Conservation (phyloP, 2,113 vertebrate species). For the Tinamus guttatus region DNA sequence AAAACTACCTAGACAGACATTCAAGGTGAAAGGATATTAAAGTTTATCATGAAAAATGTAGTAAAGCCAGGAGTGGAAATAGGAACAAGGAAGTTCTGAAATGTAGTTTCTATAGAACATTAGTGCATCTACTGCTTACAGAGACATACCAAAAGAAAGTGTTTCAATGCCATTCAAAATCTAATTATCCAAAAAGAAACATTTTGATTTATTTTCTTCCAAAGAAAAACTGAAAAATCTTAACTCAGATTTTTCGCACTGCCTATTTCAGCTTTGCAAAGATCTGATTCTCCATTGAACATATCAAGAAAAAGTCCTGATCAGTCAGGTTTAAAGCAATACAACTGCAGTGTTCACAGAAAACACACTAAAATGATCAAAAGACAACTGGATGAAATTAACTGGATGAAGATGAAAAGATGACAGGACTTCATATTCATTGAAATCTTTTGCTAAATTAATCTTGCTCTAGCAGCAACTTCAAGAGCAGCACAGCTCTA, state of each 20-base stretch:
- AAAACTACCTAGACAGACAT: background rate
- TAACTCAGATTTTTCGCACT: background rate
- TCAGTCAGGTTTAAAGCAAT: background rate
- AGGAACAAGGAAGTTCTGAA: background rate
- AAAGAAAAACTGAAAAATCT: background rate
- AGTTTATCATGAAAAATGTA: background rate
- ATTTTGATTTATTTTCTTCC: background rate
- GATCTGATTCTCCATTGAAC: background rate
- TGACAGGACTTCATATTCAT: background rate
- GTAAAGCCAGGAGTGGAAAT: background rate
- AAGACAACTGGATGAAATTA: background rate
- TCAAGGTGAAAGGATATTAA: background rate
- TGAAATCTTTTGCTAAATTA: background rate
- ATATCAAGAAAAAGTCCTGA: background rate
- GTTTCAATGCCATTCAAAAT: background rate
- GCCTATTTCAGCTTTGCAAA: background rate
- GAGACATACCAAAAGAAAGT: background rate
- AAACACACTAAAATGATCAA: background rate
- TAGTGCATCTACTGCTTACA: background rate
- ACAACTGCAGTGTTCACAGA: background rate
- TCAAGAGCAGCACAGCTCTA: too few species aligned
- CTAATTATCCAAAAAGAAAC: background rate
- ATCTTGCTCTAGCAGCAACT: background rate
- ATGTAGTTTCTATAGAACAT: background rate
- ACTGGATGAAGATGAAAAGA: background rate